Base-by-base conservation (phyloP, 2,113 vertebrate genomes). In the Lampris megalopsis region DNA sequence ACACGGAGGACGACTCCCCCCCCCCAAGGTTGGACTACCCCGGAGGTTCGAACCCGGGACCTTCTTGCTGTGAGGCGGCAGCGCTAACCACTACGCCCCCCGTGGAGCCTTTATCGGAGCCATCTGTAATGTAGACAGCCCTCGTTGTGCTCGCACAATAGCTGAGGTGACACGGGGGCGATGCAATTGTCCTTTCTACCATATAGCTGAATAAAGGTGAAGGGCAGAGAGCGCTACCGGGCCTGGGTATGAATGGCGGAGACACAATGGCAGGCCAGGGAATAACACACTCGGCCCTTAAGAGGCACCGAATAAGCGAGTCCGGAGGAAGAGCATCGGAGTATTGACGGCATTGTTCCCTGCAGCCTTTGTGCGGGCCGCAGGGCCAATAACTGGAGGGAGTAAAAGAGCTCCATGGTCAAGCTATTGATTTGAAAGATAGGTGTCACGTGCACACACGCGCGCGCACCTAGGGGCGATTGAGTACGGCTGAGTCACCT, bases 361-460 rank as follows among this genome's bases (percentile, higher is more conserved):
- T 11, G 49, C 49, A 10, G 49, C 49, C 9, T 52, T 52, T 52
- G 49, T 50, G 49, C 9, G 9, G 9, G 35, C 65, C 40, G 45
- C 52, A 56, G 71, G 40, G 61, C 47, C 42, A 56, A 41, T 38
- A 11, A 37, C 54, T 53, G 50, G 8, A 42, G 11, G 36, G 61
- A 72, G 72, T 77, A 37, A 77, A 78, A 83, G 13, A 71, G 63
- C 13, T 56, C n/a, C 79, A 0, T 58, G 65, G 42, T 41, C 40
- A n/a, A n/a, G n/a, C n/a, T n/a, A n/a, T n/a, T n/a, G n/a, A n/a
- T n/a, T n/a, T n/a, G n/a, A n/a, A n/a, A n/a, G n/a, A n/a, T n/a
- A n/a, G n/a, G 13, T 54, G 52, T n/a, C 50, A 68, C 64, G 57
- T 3, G n/a, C 11, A 36, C 37, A 0, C 40, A 35, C 54, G 74